Percentiles rank a stretch among this genome's conserved stretches.
Evolutionary conservation across 2,113 vertebrate genomes (phyloP).

Genomic region (Clarias batrachus): DNA sequence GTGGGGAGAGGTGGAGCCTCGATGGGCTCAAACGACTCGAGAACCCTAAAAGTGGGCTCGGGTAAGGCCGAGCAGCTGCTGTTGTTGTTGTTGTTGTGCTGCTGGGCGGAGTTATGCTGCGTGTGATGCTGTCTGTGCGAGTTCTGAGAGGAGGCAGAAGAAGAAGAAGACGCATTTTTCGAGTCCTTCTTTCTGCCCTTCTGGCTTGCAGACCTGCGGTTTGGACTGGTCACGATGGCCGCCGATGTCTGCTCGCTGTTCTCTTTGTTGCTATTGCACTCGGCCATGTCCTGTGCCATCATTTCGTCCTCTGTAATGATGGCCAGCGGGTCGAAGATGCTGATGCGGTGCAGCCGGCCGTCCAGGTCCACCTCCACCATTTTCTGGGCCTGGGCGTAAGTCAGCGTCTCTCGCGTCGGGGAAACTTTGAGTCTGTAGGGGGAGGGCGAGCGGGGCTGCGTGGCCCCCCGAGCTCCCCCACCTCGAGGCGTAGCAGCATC

Average conservation of each 20-base stretch:
- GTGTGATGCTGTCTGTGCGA: constrained; percentile 60
- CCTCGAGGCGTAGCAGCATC: constrained; percentile 64
- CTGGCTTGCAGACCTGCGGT: constrained; percentile 73
- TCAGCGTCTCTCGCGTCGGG: constrained; percentile 85
- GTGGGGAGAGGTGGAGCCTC: constrained; percentile 80
- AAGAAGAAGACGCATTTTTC: constrained; percentile 61
- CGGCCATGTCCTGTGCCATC: constrained; percentile 92
- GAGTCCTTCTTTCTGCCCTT: constrained; percentile 86
- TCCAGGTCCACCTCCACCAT: constrained; percentile 97
- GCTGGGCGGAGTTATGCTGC: constrained; percentile 63
- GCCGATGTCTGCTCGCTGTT: constrained; percentile 88
- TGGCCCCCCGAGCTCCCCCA: constrained; percentile 63
- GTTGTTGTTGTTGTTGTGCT: constrained; percentile 52
- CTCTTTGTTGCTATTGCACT: constrained; percentile 98
- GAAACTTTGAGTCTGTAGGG: constrained; percentile 92
- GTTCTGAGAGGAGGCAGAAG: constrained; percentile 66
- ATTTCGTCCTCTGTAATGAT: constrained; percentile 95
- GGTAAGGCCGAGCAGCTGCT: constrained; percentile 73
- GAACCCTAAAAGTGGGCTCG: constrained; percentile 84
- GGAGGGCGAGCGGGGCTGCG: constrained; percentile 81
- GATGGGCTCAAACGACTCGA: constrained; percentile 77
- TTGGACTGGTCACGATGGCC: constrained; percentile 74
- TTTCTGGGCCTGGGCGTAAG: constrained; percentile 90
- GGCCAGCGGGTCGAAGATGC: constrained; percentile 90
- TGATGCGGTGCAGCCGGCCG: constrained; percentile 92